Conservation (phyloP, 2,888 invertebrate species). For the Branchinecta sandiegonensis region DNA sequence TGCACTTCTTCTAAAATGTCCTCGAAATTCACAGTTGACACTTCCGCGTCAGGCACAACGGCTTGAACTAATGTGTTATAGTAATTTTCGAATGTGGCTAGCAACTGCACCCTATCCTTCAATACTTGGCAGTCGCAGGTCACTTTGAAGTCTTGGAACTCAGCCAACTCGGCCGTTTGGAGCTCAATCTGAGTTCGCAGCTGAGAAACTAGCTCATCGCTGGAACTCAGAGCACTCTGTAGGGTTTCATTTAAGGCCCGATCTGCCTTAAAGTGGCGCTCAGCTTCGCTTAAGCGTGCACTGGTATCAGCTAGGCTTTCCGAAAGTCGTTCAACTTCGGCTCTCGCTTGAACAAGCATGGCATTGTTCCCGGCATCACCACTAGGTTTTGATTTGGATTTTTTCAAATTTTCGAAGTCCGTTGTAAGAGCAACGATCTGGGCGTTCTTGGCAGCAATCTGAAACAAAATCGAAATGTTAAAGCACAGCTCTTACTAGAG, state of each 20-base stretch:
- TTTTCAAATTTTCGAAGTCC: not conserved
- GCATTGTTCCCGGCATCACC: not conserved
- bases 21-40: not conserved
- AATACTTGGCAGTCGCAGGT: not conserved
- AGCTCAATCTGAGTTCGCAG: not conserved
- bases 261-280: not conserved
- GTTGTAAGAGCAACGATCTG: not conserved
- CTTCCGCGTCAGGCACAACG: not conserved
- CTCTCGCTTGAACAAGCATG: not conserved
- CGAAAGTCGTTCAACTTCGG: not conserved
- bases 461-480: not conserved
- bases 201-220: not conserved
- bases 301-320: not conserved
- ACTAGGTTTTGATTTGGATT: not conserved
- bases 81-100: not conserved
- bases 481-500: not conserved
- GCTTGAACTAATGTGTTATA: not conserved
- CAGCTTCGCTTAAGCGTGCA: not conserved
- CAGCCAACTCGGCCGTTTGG: too few relatives aligned
- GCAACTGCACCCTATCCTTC: not conserved
- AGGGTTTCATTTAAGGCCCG: not conserved
- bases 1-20: not conserved
- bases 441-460: slow-evolving; percentile 13
- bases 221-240: not conserved
- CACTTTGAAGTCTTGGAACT: not conserved